Percentiles rank a stretch among this genome's conserved stretches.
phyloP scores from a whole-genome alignment of 2,797 vertebrate genomes.

The Syncerus caffer region DNA sequence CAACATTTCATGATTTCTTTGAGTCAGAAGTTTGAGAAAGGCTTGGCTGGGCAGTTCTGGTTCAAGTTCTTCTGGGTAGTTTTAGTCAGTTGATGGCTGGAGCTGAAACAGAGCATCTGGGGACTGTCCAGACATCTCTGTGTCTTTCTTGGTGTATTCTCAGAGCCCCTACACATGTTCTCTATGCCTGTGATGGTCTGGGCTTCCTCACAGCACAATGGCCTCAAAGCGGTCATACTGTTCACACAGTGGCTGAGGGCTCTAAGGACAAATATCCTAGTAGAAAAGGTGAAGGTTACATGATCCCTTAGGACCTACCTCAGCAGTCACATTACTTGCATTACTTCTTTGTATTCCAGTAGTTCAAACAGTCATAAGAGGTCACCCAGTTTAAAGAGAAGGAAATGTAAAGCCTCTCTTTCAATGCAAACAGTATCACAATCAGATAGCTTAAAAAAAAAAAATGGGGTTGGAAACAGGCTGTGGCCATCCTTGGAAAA shows the following conservation, averaged over 20 bases:
- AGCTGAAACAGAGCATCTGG: background rate
- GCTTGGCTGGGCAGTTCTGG: background rate
- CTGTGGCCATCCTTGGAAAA: background rate
- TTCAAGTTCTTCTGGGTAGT: background rate
- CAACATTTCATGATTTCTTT: background rate
- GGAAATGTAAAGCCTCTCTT: background rate
- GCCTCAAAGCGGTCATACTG: background rate
- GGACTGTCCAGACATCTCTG: background rate
- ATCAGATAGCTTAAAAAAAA: background rate
- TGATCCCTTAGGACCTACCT: background rate
- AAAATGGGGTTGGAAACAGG: background rate
- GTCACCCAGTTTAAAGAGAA: background rate
- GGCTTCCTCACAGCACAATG: background rate
- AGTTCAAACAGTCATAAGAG: background rate
- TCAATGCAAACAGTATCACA: background rate
- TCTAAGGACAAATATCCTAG: background rate
- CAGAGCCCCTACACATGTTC: background rate
- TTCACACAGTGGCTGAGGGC: background rate
- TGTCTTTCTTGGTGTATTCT: background rate
- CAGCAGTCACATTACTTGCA: background rate
- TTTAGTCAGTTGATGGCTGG: background rate
- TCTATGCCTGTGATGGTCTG: background rate
- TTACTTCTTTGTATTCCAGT: background rate
- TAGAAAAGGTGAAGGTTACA: background rate
- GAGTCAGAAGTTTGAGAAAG: background rate